Base-by-base conservation (phyloP, 1,140 invertebrate genomes). In the Ctenoplectra terminalis region DNA sequence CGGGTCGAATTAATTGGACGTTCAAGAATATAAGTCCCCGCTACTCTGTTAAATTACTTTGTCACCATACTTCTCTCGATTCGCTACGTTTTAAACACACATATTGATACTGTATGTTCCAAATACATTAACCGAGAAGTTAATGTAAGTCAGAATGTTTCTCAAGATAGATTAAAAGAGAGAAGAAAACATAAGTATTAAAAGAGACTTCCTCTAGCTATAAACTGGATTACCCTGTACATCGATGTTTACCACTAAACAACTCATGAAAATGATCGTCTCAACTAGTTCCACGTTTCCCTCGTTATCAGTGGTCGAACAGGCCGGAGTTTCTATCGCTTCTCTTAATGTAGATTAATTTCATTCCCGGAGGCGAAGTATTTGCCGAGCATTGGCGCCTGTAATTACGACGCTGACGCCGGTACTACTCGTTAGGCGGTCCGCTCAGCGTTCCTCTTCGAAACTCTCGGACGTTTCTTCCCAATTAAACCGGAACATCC, bases 291-390 rank as follows among this genome's bases (percentile, higher is more conserved):
- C n/a, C n/a, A 9, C 29, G 52, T 61, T 40, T 26, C 31, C 31
- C 56, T 79, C 69, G 58, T 72, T 72, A 79, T 78, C 66, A 50
- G 43, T 50, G 48, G 58, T 52, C 46, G 46, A 31, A 15, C 15
- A 40, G 46, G 31, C 29, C 29, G 43, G 46, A 58, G 76, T 79
- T 71, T 26, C 69, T 72, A 79, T 34, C 46, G 34, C n/a, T 48
- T 26, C 46, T n/a, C 26, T 79, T 73, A 80, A 80, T 73, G 70
- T 61, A 73, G 77, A 80, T 72, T 80, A 80, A 80, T 80, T 80
- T 80, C 69, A 72, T 72, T 71, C 69, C 76, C 56, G 37, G 46
- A 29, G 76, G 76, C 76, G 26, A 79, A 72, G 67, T 80, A 80
- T 80, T 80, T 80, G 69, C 77, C 20, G 17, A 63, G 77, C 70